These are phyloP conservation scores for Sipha flava DNA, from an alignment of 1,140 invertebrate genomes.

Conservation along the genomic window DNA sequence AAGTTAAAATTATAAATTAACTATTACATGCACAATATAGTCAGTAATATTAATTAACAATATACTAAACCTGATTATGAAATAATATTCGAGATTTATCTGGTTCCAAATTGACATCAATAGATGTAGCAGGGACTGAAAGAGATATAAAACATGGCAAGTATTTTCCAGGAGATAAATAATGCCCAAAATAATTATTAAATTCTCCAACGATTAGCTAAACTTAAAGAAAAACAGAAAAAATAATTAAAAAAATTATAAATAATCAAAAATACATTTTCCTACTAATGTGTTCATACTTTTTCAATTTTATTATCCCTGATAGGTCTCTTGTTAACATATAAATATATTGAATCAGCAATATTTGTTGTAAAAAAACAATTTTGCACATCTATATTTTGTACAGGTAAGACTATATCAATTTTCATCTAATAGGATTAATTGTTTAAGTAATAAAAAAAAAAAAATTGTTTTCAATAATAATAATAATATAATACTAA, in stretches of 20 bases:
- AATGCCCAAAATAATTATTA: slow-evolving; percentile 36
- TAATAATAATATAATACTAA: slow-evolving; percentile 22
- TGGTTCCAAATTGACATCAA: slow-evolving; percentile 59
- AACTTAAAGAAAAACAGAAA: neutral
- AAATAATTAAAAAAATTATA: neutral
- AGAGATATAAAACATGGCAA: slow-evolving; percentile 47
- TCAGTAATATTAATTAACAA: no score
- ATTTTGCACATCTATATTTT: slow-evolving; percentile 25
- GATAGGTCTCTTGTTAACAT: slow-evolving; percentile 54
- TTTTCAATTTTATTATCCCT: slow-evolving; percentile 46
- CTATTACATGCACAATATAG: no score
- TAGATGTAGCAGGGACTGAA: slow-evolving; percentile 44
- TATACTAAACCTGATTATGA: slow-evolving; percentile 44
- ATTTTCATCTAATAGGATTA: slow-evolving; percentile 42
- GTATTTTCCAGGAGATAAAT: slow-evolving; percentile 43
- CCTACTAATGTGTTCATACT: slow-evolving; percentile 28
- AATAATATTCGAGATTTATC: slow-evolving; percentile 55
- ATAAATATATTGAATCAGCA: slow-evolving; percentile 43
- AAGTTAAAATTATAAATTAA: no score
- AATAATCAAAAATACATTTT: neutral
- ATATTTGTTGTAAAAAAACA: slow-evolving; percentile 34
- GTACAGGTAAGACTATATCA: slow-evolving; percentile 46
- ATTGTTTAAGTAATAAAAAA: neutral
- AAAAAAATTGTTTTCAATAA: neutral
- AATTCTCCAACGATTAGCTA: slow-evolving; percentile 36